These are phyloP conservation scores for Crypturellus undulatus DNA, from an alignment of 2,113 vertebrate genomes.

Conservation along the genomic window DNA sequence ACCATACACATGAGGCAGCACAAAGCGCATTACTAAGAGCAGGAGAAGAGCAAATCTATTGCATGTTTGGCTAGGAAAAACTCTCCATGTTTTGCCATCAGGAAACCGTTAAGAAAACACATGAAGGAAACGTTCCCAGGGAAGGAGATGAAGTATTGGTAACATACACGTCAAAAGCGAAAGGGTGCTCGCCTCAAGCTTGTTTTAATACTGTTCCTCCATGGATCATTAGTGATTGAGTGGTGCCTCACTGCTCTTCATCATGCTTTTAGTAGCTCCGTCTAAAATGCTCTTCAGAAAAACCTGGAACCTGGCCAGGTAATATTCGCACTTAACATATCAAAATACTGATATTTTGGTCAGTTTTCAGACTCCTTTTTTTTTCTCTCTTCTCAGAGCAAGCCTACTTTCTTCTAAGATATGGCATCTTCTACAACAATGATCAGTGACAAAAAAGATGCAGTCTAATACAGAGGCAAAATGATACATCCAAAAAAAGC, in stretches of 20 bases:
- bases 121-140: background rate
- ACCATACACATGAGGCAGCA: background rate
- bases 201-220: slow-evolving; percentile 5
- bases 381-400: background rate
- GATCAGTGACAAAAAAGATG: background rate
- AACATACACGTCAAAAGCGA: background rate
- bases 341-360: background rate
- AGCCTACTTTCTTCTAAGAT: background rate
- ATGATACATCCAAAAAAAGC: background rate
- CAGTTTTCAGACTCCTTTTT: background rate
- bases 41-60: background rate
- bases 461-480: background rate
- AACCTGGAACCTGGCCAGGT: background rate
- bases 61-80: background rate
- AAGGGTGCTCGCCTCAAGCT: slow-evolving; percentile 6
- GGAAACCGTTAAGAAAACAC: background rate
- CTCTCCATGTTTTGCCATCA: background rate
- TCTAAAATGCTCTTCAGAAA: background rate
- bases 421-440: background rate
- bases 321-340: background rate
- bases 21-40: background rate
- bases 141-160: background rate
- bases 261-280: slow-evolving; percentile 3
- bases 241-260: background rate
- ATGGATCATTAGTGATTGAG: slow-evolving; percentile 39